phyloP scores from a whole-genome alignment of 92 coral and sea anemone species.

The Zoanthus sociatus region DNA sequence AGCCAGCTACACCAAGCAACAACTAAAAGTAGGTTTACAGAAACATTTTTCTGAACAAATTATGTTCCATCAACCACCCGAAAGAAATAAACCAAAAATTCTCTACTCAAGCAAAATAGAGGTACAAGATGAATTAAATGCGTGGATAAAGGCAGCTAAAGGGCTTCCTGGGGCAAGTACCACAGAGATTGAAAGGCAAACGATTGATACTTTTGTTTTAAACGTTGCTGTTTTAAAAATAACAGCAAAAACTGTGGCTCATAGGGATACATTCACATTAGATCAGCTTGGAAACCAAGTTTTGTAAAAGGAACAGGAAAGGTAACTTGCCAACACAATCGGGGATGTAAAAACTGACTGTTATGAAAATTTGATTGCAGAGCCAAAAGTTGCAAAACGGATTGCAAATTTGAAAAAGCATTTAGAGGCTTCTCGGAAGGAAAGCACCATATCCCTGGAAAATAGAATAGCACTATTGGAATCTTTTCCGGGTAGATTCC shows the following conservation, averaged over 20 bases:
- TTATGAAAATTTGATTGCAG: not conserved
- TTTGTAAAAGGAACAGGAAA: conserved; percentile 40
- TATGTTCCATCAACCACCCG: conserved; percentile 41
- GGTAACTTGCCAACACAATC: conserved; percentile 11
- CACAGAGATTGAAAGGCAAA: no score
- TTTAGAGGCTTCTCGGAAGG: not conserved
- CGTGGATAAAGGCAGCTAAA: not conserved
- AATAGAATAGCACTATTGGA: not conserved
- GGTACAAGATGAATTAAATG: conserved; percentile 29
- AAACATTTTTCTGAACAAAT: conserved; percentile 23
- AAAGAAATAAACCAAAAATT: conserved; percentile 31
- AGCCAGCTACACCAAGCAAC: conserved; percentile 35
- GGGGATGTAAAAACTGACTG: not conserved
- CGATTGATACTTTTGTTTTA: no score
- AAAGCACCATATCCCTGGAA: not conserved
- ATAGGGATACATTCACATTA: conserved; percentile 27
- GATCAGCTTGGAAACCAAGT: conserved; percentile 27
- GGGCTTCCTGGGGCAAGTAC: no score
- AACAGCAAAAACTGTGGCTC: not conserved
- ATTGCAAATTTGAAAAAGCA: conserved; percentile 23
- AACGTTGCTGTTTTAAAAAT: no score
- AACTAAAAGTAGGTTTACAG: conserved; percentile 1
- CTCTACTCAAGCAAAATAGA: conserved; percentile 45
- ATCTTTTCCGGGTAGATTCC: not conserved
- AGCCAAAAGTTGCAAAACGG: not conserved